Percentiles rank a stretch among this genome's conserved stretches.
phyloP scores from a whole-genome alignment of 2,888 invertebrate species.

The Melolontha melolontha region DNA sequence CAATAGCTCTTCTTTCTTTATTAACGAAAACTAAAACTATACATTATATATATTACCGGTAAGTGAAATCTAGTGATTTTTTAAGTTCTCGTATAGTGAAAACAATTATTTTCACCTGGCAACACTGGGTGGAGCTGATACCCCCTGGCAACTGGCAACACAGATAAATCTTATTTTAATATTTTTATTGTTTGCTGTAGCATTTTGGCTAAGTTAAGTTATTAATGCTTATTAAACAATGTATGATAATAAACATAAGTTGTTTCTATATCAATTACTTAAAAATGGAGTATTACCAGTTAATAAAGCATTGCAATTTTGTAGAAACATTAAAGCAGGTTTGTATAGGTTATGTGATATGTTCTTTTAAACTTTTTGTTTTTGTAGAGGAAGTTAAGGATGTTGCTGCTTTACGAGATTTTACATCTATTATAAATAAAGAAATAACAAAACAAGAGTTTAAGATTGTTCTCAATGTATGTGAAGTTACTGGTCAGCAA shows the following conservation, averaged over 20 bases:
- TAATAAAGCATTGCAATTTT: conserved; percentile 30
- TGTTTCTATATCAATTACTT: conserved; percentile 36
- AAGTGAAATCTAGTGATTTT: too few relatives aligned
- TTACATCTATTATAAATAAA: conserved; percentile 55
- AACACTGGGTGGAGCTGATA: too few relatives aligned
- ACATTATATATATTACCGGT: too few relatives aligned
- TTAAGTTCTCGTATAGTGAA: too few relatives aligned
- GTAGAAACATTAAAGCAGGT: conserved; percentile 36
- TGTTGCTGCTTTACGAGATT: conserved; percentile 45
- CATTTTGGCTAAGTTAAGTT: too few relatives aligned
- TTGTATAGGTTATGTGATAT: conserved; percentile 18
- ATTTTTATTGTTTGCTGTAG: too few relatives aligned
- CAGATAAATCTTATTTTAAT: too few relatives aligned
- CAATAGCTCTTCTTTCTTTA: too few relatives aligned
- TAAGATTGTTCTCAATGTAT: conserved; percentile 54
- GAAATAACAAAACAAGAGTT: conserved; percentile 56
- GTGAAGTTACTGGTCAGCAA: conserved; percentile 57
- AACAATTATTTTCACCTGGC: too few relatives aligned
- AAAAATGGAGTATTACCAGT: conserved; percentile 34
- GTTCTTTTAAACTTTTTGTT: not conserved
- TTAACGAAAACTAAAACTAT: too few relatives aligned
- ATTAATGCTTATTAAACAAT: conserved; percentile 5
- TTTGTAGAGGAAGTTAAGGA: conserved; percentile 30
- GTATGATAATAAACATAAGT: conserved; percentile 32
- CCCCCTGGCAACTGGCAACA: too few relatives aligned